Conservation (phyloP, 2,113 vertebrate genomes). For the Gopherus flavomarginatus region DNA sequence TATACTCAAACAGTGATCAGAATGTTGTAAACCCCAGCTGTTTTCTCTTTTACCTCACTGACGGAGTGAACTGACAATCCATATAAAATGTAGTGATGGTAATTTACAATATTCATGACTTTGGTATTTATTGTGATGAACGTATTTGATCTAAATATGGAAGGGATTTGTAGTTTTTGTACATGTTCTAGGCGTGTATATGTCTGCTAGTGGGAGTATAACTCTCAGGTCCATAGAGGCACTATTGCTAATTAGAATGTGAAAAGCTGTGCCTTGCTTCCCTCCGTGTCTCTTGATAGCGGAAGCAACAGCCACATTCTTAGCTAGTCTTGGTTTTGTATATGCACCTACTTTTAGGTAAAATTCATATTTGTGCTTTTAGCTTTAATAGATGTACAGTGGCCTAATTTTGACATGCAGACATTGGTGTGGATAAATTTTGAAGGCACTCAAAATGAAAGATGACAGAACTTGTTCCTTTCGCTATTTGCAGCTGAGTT, state of each 20-base stretch:
- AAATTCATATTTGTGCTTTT: background rate
- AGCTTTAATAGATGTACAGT: background rate
- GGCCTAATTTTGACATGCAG: background rate
- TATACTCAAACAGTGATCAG: background rate
- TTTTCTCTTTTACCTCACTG: slow-evolving; percentile 22
- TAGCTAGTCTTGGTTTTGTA: background rate
- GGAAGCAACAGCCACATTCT: background rate
- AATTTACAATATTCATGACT: background rate
- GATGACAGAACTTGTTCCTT: background rate
- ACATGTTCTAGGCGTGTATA: background rate
- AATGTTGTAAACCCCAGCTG: slow-evolving; percentile 12
- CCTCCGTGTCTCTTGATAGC: background rate
- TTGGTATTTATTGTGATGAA: background rate
- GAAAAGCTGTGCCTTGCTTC: background rate
- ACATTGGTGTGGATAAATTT: background rate
- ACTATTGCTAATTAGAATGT: background rate
- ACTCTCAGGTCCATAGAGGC: background rate
- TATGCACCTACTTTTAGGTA: background rate
- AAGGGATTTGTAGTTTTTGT: background rate
- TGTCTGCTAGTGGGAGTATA: background rate
- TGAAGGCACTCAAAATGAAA: background rate
- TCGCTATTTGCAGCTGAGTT: background rate
- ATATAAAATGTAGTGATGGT: slow-evolving; percentile 13
- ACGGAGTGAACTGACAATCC: background rate
- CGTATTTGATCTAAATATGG: slow-evolving; percentile 13